These are phyloP conservation scores for Pseudois nayaur DNA, from an alignment of 2,113 vertebrate species.

Conservation along the genomic window DNA sequence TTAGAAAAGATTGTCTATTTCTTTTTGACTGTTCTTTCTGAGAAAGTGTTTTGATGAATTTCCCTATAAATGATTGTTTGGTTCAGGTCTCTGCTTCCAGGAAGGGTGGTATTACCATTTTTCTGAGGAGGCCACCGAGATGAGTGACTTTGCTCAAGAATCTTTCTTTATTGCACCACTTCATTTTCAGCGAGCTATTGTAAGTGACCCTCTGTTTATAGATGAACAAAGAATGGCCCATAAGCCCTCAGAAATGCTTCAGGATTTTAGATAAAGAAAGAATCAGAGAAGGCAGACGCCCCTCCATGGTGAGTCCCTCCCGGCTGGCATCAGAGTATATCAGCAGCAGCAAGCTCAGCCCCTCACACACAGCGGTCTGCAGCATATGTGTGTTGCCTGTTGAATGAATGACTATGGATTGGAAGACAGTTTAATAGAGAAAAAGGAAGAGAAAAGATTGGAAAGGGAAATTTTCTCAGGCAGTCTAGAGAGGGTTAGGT, in stretches of 20 bases:
- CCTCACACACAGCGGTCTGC: background rate
- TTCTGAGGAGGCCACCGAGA: background rate
- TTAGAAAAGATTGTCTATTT: background rate
- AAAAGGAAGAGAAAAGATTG: background rate
- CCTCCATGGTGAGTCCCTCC: background rate
- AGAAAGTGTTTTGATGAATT: background rate
- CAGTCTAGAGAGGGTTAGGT: background rate
- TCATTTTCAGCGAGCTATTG: background rate
- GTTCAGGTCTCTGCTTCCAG: background rate
- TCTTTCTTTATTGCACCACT: background rate
- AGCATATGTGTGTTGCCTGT: background rate
- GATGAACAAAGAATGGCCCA: background rate
- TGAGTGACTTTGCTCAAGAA: background rate
- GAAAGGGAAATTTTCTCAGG: background rate
- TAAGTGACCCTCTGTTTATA: background rate
- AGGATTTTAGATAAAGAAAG: background rate
- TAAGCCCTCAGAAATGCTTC: background rate
- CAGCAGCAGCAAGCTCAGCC: no score
- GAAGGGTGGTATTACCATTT: background rate
- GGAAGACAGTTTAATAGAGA: background rate
- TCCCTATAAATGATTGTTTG: background rate
- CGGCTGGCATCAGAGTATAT: background rate
- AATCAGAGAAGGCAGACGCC: background rate
- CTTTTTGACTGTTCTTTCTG: background rate
- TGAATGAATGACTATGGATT: background rate